A percentile compares a stretch with the other conserved stretches of the same genome.
These are phyloP conservation scores for Himalopsyche phryganea DNA, from an alignment of 1,140 invertebrate species.

Conservation along the genomic window DNA sequence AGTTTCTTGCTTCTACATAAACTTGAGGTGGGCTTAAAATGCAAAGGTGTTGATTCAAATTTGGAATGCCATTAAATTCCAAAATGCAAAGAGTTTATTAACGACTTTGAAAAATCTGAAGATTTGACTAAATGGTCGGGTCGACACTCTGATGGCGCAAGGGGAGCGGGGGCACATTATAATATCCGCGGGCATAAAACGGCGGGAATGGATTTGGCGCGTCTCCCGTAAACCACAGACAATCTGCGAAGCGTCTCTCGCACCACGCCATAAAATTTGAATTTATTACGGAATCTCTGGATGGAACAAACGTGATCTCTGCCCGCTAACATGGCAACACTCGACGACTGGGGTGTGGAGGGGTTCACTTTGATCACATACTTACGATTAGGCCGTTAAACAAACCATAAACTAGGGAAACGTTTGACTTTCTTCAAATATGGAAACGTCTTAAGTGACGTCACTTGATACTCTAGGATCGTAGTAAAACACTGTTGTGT, in stretches of 20 bases:
- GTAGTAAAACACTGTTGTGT: too few relatives aligned
- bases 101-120: conserved; percentile 9
- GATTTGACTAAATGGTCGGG: conserved; percentile 8
- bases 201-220: conserved; percentile 32
- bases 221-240: conserved; percentile 33
- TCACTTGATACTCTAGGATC: too few relatives aligned
- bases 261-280: conserved; percentile 32
- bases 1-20: too few relatives aligned
- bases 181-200: conserved; percentile 27
- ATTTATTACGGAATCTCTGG: conserved; percentile 31
- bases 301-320: conserved; percentile 25
- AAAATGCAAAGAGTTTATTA: background rate
- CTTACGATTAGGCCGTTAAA: too few relatives aligned
- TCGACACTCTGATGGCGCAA: background rate
- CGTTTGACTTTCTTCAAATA: too few relatives aligned
- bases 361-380: too few relatives aligned
- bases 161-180: conserved; percentile 19
- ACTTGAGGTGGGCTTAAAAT: too few relatives aligned
- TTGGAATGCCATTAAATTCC: background rate
- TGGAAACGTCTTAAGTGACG: too few relatives aligned
- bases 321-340: conserved; percentile 11
- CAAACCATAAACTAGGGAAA: too few relatives aligned
- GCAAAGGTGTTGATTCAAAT: background rate
- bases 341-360: background rate
- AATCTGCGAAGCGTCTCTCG: conserved; percentile 32